Evolutionary conservation across 2,888 invertebrate species (phyloP), one percentile per base, ranked within the genome.

Genomic region (Plebejus melissa): DNA sequence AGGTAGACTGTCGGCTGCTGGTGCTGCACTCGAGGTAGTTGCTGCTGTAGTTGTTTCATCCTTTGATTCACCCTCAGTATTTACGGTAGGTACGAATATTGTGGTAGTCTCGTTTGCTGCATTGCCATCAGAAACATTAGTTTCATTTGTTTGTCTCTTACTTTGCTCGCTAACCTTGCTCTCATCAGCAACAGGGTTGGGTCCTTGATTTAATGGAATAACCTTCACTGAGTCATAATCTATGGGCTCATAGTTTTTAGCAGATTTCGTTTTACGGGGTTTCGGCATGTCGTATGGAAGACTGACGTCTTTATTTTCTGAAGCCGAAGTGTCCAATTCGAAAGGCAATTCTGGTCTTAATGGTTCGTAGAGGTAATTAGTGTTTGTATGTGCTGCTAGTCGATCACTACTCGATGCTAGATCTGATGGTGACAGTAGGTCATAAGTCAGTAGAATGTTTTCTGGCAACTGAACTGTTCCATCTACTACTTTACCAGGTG

Each of bases 191-290:
- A 88, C 60, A 5, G 93, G 93, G 79, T 80, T 90, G 0, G 90
- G 82, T 0, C 90, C 92, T 79, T 87, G 83, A n/a, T 85, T 85
- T 32, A 93, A 82, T 74, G 93, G 93, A 80, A 93, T 93, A 0
- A 93, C 93, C 87, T 88, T 90, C 0, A 93, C 79, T 2, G 91
- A 84, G 76, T 93, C 93, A 57, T 92, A 90, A 79, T 92, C 91
- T 54, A 92, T 86, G 0, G 93, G 90, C 2, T 89, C 90, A 74
- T 87, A 90, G 77, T 87, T 88, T 32, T 69, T 58, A 4, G 79
- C 74, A 22, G 80, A 76, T 82, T 91, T 90, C 0, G 86, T 81
- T 80, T 86, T 87, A 60, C 86, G 81, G 3, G 78, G 85, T 69
- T 86, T 86, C 3, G 93, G 93, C 82, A 93, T 83, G 75, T 90